Conservation (phyloP, 2,888 invertebrate species). For the Onchidella celtica region DNA sequence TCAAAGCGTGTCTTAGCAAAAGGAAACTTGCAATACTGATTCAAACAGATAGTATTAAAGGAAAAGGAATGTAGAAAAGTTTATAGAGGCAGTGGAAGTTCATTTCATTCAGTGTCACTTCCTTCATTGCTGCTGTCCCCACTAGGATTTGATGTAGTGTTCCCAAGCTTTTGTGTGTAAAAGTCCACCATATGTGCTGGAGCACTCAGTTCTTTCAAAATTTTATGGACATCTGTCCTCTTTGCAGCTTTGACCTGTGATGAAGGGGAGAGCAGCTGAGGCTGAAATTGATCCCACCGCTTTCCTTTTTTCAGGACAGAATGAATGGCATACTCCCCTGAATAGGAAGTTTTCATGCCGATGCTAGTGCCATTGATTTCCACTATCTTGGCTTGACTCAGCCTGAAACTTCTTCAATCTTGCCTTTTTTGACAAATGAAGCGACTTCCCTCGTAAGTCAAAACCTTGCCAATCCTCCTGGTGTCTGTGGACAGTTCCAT, state of each 20-base stretch:
- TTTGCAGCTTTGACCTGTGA: background rate
- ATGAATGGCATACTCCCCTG: background rate
- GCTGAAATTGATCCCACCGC: background rate
- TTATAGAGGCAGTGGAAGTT: no score
- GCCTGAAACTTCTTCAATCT: no score
- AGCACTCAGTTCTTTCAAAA: background rate
- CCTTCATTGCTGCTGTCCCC: background rate
- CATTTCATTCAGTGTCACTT: background rate
- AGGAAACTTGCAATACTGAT: no score
- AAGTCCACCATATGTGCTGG: background rate
- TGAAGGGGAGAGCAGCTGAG: background rate
- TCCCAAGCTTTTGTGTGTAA: background rate
- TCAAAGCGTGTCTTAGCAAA: no score
- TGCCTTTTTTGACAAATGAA: background rate
- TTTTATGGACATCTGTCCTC: background rate
- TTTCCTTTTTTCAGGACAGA: conserved; percentile 6
- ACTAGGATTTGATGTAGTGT: background rate
- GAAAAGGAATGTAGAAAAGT: no score
- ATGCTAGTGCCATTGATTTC: background rate
- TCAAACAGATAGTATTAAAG: no score
- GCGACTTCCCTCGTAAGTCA: background rate
- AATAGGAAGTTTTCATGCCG: background rate
- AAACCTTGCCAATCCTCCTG: no score
- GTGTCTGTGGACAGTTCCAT: background rate
- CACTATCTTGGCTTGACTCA: background rate